Evolutionary conservation across 2,797 vertebrate species (phyloP).

Genomic region (Pelodytes ibericus): DNA sequence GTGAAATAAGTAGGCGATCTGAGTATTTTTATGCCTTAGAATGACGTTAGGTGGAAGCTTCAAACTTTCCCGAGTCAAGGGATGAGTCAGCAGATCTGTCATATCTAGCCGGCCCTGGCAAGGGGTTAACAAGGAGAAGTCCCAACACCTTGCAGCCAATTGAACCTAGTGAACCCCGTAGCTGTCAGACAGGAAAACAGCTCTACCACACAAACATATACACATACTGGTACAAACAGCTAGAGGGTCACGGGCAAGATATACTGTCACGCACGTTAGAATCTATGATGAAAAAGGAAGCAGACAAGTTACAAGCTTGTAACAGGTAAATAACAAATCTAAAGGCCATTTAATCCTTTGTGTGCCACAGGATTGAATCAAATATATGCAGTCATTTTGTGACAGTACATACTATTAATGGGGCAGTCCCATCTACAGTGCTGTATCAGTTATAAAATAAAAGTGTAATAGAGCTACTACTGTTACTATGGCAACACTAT

Average conservation of each 20-base stretch:
- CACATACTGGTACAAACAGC: neutral
- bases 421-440: too few species aligned
- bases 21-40: slow-evolving; percentile 10
- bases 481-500: too few species aligned
- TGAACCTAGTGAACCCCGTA: slow-evolving; percentile 1
- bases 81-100: slow-evolving; percentile 43
- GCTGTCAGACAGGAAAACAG: neutral
- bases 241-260: neutral
- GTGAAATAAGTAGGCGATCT: slow-evolving; percentile 53
- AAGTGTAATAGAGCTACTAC: too few species aligned
- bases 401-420: too few species aligned
- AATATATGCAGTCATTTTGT: too few species aligned
- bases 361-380: too few species aligned
- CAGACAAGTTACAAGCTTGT: neutral
- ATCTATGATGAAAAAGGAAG: neutral
- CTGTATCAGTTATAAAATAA: too few species aligned
- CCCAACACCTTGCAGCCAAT: slow-evolving; percentile 11
- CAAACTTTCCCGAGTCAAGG: slow-evolving; percentile 51
- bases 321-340: too few species aligned
- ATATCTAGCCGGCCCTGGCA: slow-evolving; percentile 33
- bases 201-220: slow-evolving; percentile 2
- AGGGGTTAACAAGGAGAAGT: slow-evolving; percentile 45
- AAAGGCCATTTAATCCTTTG: too few species aligned
- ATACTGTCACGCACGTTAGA: neutral
- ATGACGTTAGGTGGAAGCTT: slow-evolving; percentile 41